Percentiles rank a stretch among this genome's conserved stretches.
Conservation (phyloP, 2,888 invertebrate species). For the Acronicta psi region DNA sequence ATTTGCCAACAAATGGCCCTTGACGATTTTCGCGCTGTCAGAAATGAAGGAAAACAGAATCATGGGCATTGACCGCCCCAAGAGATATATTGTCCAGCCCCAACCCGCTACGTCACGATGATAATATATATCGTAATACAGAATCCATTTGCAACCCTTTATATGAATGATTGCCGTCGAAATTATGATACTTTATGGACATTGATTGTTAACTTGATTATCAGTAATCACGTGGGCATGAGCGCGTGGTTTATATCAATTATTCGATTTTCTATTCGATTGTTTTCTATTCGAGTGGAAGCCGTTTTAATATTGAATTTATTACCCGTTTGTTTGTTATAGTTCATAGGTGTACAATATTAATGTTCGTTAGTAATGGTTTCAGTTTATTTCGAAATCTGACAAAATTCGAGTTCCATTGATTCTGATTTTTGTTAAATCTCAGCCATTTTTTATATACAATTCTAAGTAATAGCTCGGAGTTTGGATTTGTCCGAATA, state of each 20-base stretch:
- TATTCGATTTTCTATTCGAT: constrained; percentile 72
- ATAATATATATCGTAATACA: constrained; percentile 61
- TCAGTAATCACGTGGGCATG: too few species aligned
- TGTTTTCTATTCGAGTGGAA: constrained; percentile 67
- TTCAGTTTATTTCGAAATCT: too few species aligned
- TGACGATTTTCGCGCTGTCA: constrained; percentile 82
- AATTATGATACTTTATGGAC: constrained; percentile 69
- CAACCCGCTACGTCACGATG: constrained; percentile 67
- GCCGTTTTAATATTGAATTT: constrained; percentile 63
- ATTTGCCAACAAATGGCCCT: constrained; percentile 84
- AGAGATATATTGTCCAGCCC: constrained; percentile 73
- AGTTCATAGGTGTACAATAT: constrained; percentile 28
- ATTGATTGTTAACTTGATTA: constrained; percentile 75
- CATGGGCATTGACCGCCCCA: constrained; percentile 63
- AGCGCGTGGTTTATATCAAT: constrained; percentile 73
- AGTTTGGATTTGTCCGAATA: too few species aligned
- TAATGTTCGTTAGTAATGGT: constrained; percentile 20
- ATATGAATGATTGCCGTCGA: constrained; percentile 65
- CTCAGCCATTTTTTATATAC: too few species aligned
- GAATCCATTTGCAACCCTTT: constrained; percentile 61
- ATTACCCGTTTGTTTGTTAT: constrained; percentile 44
- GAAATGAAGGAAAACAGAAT: constrained; percentile 83
- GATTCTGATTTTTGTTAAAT: constrained; percentile 11
- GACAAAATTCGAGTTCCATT: too few species aligned
- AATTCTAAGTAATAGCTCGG: too few species aligned